Evolutionary conservation across 2,888 invertebrate genomes (phyloP).

Genomic region (Microdon myrmicae): DNA sequence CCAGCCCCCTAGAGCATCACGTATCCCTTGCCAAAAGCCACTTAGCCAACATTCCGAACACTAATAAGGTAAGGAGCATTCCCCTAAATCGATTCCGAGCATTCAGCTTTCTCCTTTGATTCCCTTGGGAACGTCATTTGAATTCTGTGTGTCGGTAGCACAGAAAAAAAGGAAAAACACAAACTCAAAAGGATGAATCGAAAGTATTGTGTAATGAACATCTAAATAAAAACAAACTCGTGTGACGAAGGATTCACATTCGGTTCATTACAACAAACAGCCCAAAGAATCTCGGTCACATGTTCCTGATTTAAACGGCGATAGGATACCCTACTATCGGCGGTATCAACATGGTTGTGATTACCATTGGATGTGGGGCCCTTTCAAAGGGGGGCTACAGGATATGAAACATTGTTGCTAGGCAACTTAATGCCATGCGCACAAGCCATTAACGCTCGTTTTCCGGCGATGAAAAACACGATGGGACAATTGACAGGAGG

Average conservation of each 20-base stretch:
- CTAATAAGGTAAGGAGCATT: conserved; percentile 41
- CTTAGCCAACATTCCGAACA: conserved; percentile 18
- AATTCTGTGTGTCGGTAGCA: conserved; percentile 29
- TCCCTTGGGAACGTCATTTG: conserved; percentile 26
- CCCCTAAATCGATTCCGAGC: conserved; percentile 27
- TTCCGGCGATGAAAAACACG: too few species aligned
- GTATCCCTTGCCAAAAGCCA: neutral
- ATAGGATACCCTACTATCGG: conserved; percentile 23
- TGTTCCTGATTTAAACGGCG: conserved; percentile 48
- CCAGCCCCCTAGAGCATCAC: neutral
- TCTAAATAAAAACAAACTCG: conserved; percentile 50
- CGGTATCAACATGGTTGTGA: conserved; percentile 47
- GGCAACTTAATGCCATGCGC: conserved; percentile 48
- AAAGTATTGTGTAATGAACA: conserved; percentile 50
- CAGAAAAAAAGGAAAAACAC: conserved; percentile 19
- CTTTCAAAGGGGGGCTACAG: too few species aligned
- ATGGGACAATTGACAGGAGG: too few species aligned
- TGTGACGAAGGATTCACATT: conserved; percentile 29
- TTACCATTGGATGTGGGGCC: conserved; percentile 31
- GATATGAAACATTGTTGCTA: conserved; percentile 46
- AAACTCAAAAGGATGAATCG: conserved; percentile 4
- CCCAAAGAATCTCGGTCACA: conserved; percentile 45
- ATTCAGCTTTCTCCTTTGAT: conserved; percentile 1
- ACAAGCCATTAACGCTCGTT: too few species aligned
- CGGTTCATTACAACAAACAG: conserved; percentile 33